phyloP scores from a whole-genome alignment of 2,113 vertebrate genomes.

The Leiothrix lutea region DNA sequence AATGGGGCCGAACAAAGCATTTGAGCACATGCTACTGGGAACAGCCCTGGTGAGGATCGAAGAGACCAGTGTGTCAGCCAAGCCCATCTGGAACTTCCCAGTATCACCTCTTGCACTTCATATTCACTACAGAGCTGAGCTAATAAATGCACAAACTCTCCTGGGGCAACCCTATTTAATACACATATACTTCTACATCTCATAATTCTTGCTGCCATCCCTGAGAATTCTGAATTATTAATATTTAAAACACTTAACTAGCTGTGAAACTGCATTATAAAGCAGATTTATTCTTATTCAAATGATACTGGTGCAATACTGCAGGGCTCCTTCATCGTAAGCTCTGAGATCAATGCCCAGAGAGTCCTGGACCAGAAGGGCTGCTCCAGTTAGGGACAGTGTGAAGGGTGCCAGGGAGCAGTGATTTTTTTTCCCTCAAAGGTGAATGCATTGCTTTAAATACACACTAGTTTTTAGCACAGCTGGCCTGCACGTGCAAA shows the following conservation, averaged over 20 bases:
- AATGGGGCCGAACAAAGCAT: rapidly evolving
- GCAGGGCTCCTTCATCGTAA: not conserved
- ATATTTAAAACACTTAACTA: not conserved
- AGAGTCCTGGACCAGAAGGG: not conserved
- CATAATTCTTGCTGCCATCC: not conserved
- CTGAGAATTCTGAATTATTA: not conserved
- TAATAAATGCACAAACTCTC: not conserved
- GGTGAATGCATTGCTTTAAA: not conserved
- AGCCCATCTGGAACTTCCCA: not conserved
- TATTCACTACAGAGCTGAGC: not conserved
- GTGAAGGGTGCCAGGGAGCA: not conserved
- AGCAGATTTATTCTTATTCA: not conserved
- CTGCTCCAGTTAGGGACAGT: not conserved
- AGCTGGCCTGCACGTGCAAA: not conserved
- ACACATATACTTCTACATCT: not conserved
- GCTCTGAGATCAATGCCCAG: not conserved
- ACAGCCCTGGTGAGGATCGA: rapidly evolving
- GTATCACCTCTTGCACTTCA: not conserved
- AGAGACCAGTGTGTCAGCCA: not conserved
- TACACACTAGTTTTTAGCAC: not conserved
- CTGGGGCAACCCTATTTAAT: not conserved
- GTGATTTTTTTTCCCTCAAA: not conserved
- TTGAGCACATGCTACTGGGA: rapidly evolving
- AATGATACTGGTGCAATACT: not conserved
- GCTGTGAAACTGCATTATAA: not conserved